Evolutionary conservation across 2,888 invertebrate genomes (phyloP).

Genomic region (Erpobdella octoculata): DNA sequence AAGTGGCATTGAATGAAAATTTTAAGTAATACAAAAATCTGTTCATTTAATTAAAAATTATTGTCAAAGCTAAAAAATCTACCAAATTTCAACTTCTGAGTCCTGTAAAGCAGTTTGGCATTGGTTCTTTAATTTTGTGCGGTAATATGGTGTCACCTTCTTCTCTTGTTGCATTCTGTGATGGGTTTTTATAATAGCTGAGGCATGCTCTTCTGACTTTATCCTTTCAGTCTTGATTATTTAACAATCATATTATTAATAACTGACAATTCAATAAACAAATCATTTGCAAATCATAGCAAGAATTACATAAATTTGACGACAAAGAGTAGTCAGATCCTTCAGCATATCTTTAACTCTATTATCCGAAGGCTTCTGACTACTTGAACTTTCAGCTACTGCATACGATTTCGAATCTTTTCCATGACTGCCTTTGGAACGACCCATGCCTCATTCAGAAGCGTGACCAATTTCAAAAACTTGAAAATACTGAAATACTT

Average conservation of each 20-base stretch:
- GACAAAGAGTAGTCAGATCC: conserved; percentile 67
- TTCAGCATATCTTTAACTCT: conserved; percentile 68
- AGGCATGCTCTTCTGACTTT: conserved; percentile 72
- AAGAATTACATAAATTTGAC: conserved; percentile 64
- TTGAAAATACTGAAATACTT: too few species aligned
- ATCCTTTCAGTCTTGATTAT: conserved; percentile 63
- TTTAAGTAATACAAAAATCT: too few species aligned
- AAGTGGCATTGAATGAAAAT: too few species aligned
- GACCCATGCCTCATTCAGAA: too few species aligned
- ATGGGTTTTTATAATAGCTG: conserved; percentile 69
- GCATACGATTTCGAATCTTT: not conserved
- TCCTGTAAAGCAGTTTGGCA: conserved; percentile 61
- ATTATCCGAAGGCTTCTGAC: conserved; percentile 33
- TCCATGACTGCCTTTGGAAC: too few species aligned
- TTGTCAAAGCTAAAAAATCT: not conserved
- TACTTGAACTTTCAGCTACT: not conserved
- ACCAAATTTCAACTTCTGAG: conserved; percentile 1
- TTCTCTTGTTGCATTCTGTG: conserved; percentile 57
- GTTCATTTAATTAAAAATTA: too few species aligned
- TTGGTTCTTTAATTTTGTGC: conserved; percentile 69
- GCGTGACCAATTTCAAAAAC: too few species aligned
- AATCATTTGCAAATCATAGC: too few species aligned
- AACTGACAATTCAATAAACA: not conserved
- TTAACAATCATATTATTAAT: too few species aligned
- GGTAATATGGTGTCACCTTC: conserved; percentile 52